Evolutionary conservation across 1,140 invertebrate species (phyloP), one percentile per base, ranked within the genome.

Genomic region (Drosophila repleta): DNA sequence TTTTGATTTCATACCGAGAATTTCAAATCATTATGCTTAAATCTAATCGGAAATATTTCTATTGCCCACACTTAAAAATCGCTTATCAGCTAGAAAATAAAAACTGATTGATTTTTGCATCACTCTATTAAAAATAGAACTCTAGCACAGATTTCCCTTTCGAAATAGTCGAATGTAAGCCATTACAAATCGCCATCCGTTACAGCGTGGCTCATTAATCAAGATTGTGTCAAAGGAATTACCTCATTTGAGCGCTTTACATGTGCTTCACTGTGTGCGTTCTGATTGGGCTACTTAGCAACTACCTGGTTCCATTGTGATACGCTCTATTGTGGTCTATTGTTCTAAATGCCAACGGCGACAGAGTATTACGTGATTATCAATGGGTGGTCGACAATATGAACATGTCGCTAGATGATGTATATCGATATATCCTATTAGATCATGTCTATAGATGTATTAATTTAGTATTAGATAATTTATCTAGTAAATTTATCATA

Each of bases 171-270:
- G n/a, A 56, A 41, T 56, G 11, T 56, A 39, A 41, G 10, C 17
- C 26, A 20, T 45, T 43, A 51, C 48, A 51, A 67, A 35, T 32
- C n/a, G 32, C 5, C 35, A 57, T 64, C 61, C 49, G 63, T 4
- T 2, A 15, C 20, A 52, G 17, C 11, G 6, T 8, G 1, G 4
- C 58, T 39, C 39, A 74, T 74, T 70, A 53, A 64, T 70, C 58
- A 70, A 70, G 71, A 74, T 74, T 74, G 65, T 74, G 66, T 70
- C 60, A 74, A 51, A 39, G 8, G 45, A 48, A 74, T 74, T 74
- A 74, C 57, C 32, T 68, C 65, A 73, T 73, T 62, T 43, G 13
- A 3, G 32, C 7, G 56, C 55, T 21, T 72, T 49, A 69, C 46
- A 62, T 69, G 49, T 60, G 65, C 39, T 20, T 18, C 39, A 63